These are phyloP conservation scores for Leptura quadrifasciata DNA, from an alignment of 2,888 invertebrate genomes.

Conservation along the genomic window DNA sequence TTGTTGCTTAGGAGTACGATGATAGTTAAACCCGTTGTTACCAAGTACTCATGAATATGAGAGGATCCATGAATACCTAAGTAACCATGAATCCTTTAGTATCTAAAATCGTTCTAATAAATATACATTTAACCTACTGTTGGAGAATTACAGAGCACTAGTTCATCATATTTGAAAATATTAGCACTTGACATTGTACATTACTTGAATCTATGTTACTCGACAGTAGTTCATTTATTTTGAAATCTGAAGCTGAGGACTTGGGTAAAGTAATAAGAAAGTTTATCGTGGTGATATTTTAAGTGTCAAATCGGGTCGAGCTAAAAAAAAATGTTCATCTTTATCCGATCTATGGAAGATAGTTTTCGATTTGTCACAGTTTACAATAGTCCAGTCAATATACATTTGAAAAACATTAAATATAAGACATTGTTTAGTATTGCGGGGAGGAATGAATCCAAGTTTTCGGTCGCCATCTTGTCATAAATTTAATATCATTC, in stretches of 20 bases:
- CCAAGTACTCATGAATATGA: neutral
- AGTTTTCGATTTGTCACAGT: neutral
- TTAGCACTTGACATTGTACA: neutral
- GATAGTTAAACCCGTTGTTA: neutral
- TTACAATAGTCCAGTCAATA: neutral
- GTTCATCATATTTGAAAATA: neutral
- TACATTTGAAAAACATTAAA: too few relatives aligned
- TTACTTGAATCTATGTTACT: neutral
- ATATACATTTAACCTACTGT: neutral
- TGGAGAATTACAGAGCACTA: neutral
- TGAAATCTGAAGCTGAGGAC: neutral
- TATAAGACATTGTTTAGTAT: too few relatives aligned
- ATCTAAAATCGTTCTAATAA: conserved; percentile 1
- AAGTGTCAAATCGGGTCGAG: neutral
- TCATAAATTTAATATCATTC: too few relatives aligned
- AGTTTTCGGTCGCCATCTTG: too few relatives aligned
- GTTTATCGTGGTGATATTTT: neutral
- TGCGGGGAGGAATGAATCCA: too few relatives aligned
- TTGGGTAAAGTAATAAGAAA: conserved; percentile 7
- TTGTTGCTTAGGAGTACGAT: neutral
- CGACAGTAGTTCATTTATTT: conserved; percentile 5
- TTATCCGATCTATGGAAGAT: neutral
- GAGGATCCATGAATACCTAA: neutral
- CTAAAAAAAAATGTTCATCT: neutral
- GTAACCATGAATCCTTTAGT: conserved; percentile 2